Evolutionary conservation across 2,797 vertebrate species (phyloP).

Genomic region (Cheirogaleus major): DNA sequence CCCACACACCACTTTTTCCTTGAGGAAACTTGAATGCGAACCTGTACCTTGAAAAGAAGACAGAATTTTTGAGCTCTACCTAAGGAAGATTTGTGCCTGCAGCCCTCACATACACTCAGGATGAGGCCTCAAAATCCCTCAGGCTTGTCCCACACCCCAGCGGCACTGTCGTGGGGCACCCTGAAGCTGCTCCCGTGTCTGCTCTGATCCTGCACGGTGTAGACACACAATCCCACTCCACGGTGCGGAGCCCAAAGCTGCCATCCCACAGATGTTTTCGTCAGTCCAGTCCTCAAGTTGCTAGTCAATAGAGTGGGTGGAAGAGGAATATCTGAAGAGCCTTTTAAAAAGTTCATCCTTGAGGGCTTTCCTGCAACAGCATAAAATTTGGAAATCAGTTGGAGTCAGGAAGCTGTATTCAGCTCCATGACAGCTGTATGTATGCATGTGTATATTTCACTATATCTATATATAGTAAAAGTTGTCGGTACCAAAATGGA

Average conservation of each 20-base stretch:
- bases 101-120: neutral
- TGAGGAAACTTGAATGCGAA: neutral
- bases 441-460: too few relatives aligned
- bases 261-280: neutral
- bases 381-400: neutral
- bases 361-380: neutral
- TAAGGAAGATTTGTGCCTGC: too few relatives aligned
- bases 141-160: too few relatives aligned
- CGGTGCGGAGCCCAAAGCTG: neutral
- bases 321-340: neutral
- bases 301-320: too few relatives aligned
- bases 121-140: neutral
- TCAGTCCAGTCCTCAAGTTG: neutral
- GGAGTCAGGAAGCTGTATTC: neutral
- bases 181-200: neutral
- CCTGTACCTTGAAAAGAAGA: neutral
- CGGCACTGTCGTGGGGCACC: fast-evolving
- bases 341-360: neutral
- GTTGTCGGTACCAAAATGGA: neutral
- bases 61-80: neutral
- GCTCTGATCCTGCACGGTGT: neutral
- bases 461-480: neutral
- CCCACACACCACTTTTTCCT: too few relatives aligned
- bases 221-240: neutral
- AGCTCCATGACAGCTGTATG: neutral